A percentile compares a stretch with the other conserved stretches of the same genome.
phyloP scores from a whole-genome alignment of 2,113 vertebrate species.

The Hypomesus transpacificus region DNA sequence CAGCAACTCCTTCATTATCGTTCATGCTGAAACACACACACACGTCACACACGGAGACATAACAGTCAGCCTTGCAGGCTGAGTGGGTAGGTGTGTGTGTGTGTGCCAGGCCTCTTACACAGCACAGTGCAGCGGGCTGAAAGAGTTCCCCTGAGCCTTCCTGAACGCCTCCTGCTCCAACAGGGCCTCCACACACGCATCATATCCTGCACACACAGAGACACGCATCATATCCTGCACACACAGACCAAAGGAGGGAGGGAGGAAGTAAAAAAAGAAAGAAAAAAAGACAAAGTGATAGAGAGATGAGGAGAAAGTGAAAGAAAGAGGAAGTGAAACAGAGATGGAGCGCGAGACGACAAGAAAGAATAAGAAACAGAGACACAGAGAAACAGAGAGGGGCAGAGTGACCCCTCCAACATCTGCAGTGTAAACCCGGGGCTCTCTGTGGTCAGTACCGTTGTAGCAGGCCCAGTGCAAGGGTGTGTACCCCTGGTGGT shows the following conservation, averaged over 20 bases:
- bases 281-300: neutral
- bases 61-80: neutral
- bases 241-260: neutral
- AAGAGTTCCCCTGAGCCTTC: constrained; percentile 90
- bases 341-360: no score
- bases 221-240: constrained; percentile 85
- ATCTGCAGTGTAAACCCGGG: neutral
- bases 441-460: constrained; percentile 66
- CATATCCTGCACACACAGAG: constrained; percentile 77
- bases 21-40: constrained; percentile 79
- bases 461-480: constrained; percentile 99
- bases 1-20: constrained; percentile 93
- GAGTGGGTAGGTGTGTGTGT: no score
- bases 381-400: no score
- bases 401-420: no score
- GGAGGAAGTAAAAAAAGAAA: neutral
- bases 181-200: constrained; percentile 93
- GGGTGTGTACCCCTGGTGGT: constrained; percentile 94
- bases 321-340: no score
- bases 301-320: neutral
- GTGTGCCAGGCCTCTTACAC: constrained; percentile 79
- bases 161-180: constrained; percentile 89
- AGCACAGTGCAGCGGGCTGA: constrained; percentile 96
- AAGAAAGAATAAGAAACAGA: neutral
- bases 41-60: constrained; percentile 2